phyloP scores from a whole-genome alignment of 2,888 invertebrate genomes.

The Heterodera filipjevi region DNA sequence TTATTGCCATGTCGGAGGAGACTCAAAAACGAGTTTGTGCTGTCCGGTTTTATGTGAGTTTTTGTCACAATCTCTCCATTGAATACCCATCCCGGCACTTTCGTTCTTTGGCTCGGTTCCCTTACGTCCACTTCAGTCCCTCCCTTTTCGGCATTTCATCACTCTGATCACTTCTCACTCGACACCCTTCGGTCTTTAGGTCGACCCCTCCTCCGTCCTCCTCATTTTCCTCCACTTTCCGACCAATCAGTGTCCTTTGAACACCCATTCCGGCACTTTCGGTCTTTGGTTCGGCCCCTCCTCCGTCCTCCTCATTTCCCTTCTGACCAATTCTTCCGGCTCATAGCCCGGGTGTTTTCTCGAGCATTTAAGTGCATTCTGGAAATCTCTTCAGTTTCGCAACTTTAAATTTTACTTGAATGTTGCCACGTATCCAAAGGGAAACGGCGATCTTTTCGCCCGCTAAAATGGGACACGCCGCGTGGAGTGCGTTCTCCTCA shows the following conservation, averaged over 20 bases:
- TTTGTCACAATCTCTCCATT: conserved; percentile 23
- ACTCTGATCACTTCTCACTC: not conserved
- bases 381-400: conserved; percentile 27
- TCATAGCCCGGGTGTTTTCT: conserved; percentile 30
- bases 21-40: conserved; percentile 49
- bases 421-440: conserved; percentile 49
- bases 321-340: conserved; percentile 26
- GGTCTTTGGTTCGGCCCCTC: conserved; percentile 29
- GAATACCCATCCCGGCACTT: conserved; percentile 29
- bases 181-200: conserved; percentile 14
- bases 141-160: no score
- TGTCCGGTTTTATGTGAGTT: conserved; percentile 49
- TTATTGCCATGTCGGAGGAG: conserved; percentile 50
- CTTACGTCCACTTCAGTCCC: no score
- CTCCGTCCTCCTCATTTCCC: not conserved
- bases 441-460: conserved; percentile 51
- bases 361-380: conserved; percentile 38
- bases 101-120: no score
- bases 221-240: not conserved
- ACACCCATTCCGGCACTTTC: conserved; percentile 28
- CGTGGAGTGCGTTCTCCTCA: conserved; percentile 34
- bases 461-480: conserved; percentile 36
- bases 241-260: not conserved
- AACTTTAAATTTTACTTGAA: conserved; percentile 34
- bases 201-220: conserved; percentile 18